A percentile compares a stretch with the other conserved stretches of the same genome.
phyloP scores from a whole-genome alignment of 2,113 vertebrate genomes.

The Alaudala cheleensis region DNA sequence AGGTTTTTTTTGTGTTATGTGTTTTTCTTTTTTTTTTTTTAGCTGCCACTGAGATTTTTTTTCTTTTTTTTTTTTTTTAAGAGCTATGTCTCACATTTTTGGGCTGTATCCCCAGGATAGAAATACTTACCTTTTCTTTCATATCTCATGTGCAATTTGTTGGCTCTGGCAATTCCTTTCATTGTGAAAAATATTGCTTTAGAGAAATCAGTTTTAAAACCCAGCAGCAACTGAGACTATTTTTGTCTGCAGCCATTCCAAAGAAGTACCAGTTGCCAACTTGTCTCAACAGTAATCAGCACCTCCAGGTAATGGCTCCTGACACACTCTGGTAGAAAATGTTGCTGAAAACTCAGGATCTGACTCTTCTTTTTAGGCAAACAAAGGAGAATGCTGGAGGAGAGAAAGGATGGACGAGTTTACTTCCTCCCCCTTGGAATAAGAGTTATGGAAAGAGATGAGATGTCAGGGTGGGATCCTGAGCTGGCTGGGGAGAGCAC shows the following conservation, averaged over 20 bases:
- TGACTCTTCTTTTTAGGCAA: not conserved
- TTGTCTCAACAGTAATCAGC: conserved; percentile 34
- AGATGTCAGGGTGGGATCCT: not conserved
- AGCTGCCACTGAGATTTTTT: not conserved
- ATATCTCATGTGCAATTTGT: conserved; percentile 38
- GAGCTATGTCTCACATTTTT: not conserved
- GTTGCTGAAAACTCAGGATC: not conserved
- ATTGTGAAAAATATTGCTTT: conserved; percentile 45
- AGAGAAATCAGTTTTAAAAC: conserved; percentile 23
- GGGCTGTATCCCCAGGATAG: not conserved
- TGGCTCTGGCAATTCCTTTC: conserved; percentile 30
- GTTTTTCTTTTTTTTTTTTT: not conserved
- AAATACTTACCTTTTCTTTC: conserved; percentile 31
- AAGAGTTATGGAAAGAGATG: not conserved
- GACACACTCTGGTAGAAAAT: not conserved
- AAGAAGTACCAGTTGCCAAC: conserved; percentile 33
- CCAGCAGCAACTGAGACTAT: not conserved
- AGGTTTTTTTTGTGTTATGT: too few relatives aligned
- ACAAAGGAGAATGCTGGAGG: not conserved
- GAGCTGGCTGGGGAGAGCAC: not conserved
- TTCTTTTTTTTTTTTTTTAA: not conserved
- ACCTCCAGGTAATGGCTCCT: conserved; percentile 38
- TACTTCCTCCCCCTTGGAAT: not conserved
- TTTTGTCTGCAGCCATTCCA: conserved; percentile 35
- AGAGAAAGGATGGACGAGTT: not conserved